Evolutionary conservation across 1,140 invertebrate species (phyloP).

Genomic region (Eufriesea mexicana): DNA sequence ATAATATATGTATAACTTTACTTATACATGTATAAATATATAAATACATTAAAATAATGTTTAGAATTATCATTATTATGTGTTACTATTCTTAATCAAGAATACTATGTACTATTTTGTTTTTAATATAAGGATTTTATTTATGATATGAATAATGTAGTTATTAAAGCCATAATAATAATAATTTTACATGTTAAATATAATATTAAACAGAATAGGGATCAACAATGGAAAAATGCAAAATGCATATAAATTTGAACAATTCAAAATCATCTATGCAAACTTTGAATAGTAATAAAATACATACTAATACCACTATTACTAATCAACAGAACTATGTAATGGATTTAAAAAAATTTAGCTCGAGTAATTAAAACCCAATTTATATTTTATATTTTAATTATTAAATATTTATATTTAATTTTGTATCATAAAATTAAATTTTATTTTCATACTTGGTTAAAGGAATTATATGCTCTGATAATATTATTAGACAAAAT

Average conservation of each 20-base stretch:
- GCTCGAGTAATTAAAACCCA: conserved; percentile 27
- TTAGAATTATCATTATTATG: neutral
- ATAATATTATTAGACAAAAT: conserved; percentile 36
- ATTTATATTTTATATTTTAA: neutral
- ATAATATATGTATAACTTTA: neutral
- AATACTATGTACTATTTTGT: neutral
- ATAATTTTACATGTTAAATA: neutral
- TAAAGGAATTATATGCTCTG: conserved; percentile 55
- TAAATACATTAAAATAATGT: neutral
- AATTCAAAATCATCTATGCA: neutral
- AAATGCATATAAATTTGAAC: neutral
- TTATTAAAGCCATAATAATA: neutral
- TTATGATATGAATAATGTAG: neutral
- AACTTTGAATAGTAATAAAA: neutral
- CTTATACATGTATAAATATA: neutral
- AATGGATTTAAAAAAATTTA: conserved; percentile 21
- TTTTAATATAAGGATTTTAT: neutral
- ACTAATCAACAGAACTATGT: neutral
- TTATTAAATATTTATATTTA: neutral
- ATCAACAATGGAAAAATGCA: neutral
- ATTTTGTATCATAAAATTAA: neutral
- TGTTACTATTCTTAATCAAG: neutral
- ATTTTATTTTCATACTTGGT: neutral
- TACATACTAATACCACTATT: neutral
- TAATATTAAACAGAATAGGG: neutral